Evolutionary conservation across 2,888 invertebrate species (phyloP).

Genomic region (Pseudoips prasinana): DNA sequence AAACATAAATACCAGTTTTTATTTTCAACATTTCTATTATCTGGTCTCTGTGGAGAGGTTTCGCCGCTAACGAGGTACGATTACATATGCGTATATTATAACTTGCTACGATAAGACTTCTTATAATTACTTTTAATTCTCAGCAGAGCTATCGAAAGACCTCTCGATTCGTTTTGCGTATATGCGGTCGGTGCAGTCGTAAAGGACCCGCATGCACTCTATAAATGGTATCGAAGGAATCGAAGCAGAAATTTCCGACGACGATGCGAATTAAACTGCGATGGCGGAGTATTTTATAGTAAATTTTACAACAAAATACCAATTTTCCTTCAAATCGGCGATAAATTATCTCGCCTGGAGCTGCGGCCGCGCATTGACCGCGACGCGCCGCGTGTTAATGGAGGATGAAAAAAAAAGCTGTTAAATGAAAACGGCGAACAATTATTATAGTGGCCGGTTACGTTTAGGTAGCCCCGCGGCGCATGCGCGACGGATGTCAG

Average conservation of each 20-base stretch:
- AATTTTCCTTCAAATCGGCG: slow-evolving; percentile 68
- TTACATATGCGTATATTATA: slow-evolving; percentile 33
- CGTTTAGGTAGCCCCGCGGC: slow-evolving; percentile 40
- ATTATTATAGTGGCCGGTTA: slow-evolving; percentile 53
- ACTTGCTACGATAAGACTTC: slow-evolving; percentile 31
- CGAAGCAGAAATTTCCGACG: slow-evolving; percentile 35
- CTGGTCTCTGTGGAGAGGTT: slow-evolving; percentile 22
- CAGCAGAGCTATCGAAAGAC: slow-evolving; percentile 19
- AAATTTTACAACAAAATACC: slow-evolving; percentile 62
- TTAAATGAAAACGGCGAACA: slow-evolving; percentile 63
- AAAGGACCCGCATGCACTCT: slow-evolving; percentile 35
- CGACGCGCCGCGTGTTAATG: slow-evolving; percentile 53
- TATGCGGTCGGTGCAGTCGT: slow-evolving; percentile 35
- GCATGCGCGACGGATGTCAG: slow-evolving; percentile 26
- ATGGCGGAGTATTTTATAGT: slow-evolving; percentile 39
- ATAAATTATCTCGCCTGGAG: slow-evolving; percentile 64
- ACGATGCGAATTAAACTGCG: slow-evolving; percentile 32
- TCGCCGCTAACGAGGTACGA: slow-evolving; percentile 31
- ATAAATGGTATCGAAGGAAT: slow-evolving; percentile 38
- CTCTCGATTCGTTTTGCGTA: slow-evolving; percentile 41
- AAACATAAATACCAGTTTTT: slow-evolving; percentile 41
- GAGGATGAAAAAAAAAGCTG: slow-evolving; percentile 39
- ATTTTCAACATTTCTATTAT: slow-evolving; percentile 49
- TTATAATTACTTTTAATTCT: slow-evolving; percentile 31
- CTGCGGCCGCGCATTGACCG: slow-evolving; percentile 55